Base-by-base conservation (phyloP, 2,888 invertebrate species). In the Drosophila peninsularis region DNA sequence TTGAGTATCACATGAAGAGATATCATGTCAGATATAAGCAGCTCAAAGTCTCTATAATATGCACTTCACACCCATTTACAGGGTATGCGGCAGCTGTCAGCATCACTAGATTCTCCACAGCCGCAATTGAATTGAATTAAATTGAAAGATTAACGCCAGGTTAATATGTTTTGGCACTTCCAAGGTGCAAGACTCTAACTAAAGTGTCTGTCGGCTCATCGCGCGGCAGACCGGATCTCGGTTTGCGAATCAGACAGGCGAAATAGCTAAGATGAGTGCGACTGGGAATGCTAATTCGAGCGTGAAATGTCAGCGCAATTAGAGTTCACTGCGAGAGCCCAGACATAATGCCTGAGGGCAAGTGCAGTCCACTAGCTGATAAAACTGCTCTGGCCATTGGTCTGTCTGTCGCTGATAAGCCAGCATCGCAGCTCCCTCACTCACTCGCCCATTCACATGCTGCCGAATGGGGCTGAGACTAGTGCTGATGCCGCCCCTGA, bases 321-420 rank as follows among this genome's bases (percentile, higher is more conserved):
- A 52, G 37, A 45, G 69, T 56, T 70, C 71, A 60, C 54, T 58
- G 63, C 52, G 56, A 44, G 34, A 37, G 50, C 21, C 64, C 80
- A 65, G 60, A 60, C 62, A 37, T 53, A 45, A 24, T 14, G 36
- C 27, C n/a, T 17, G 53, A 27, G 66, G 65, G 55, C 66, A 55
- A 65, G 55, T 50, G 65, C 65, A 65, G 19, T 65, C 36, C 64
- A 36, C 27, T 42, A 11, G 54, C 45, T 65, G 66, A 65, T 65
- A 65, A 13, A 64, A n/a, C 14, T 14, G 21, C 21, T 42, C 42
- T 42, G 5, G 24, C 17, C 24, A 27, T 34, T 54, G 17, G 30
- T 47, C 47, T 47, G 66, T 66, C 66, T 66, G 36, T 37, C 30
- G 14, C 55, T 66, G 66, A 67, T 67, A 66, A 67, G 24, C 1